A percentile compares a stretch with the other conserved stretches of the same genome.
phyloP scores from a whole-genome alignment of 1,140 invertebrate genomes.

The Drosophila littoralis region DNA sequence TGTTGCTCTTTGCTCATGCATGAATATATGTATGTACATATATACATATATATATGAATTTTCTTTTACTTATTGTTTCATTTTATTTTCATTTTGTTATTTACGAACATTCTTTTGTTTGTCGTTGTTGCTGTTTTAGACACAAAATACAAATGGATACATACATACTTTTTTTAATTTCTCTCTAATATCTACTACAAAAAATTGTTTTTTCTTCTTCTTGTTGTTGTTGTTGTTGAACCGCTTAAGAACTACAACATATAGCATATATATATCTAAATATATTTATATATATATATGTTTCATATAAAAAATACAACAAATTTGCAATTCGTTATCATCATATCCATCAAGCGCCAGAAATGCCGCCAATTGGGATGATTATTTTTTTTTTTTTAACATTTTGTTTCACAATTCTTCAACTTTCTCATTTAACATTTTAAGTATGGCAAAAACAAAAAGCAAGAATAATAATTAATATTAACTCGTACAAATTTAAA shows the following conservation, averaged over 20 bases:
- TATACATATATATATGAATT: conserved; percentile 25
- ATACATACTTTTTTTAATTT: conserved; percentile 36
- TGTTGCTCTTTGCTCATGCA: conserved; percentile 38
- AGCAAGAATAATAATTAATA: conserved; percentile 23
- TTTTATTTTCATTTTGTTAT: conserved; percentile 61
- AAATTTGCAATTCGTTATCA: conserved; percentile 78
- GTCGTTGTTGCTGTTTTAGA: conserved; percentile 53
- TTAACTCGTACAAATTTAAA: conserved; percentile 41
- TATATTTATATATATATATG: conserved; percentile 69
- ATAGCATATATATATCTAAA: conserved; percentile 59
- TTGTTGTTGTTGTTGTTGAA: conserved; percentile 45
- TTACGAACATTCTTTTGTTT: conserved; percentile 68
- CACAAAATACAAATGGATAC: conserved; percentile 76
- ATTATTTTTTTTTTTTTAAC: conserved; percentile 1
- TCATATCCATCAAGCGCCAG: conserved; percentile 44
- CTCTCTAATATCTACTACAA: conserved; percentile 74
- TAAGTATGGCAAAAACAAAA: conserved; percentile 75
- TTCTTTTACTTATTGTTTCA: conserved; percentile 46
- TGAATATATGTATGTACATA: conserved; percentile 5
- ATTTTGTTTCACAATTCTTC: conserved; percentile 42
- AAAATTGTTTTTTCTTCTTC: conserved; percentile 49
- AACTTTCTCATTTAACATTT: conserved; percentile 66
- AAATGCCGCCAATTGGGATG: conserved; percentile 40
- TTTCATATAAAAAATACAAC: conserved; percentile 74
- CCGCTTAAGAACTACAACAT: conserved; percentile 70